Conservation (phyloP, 2,797 vertebrate species). For the Setipinna tenuifilis region DNA sequence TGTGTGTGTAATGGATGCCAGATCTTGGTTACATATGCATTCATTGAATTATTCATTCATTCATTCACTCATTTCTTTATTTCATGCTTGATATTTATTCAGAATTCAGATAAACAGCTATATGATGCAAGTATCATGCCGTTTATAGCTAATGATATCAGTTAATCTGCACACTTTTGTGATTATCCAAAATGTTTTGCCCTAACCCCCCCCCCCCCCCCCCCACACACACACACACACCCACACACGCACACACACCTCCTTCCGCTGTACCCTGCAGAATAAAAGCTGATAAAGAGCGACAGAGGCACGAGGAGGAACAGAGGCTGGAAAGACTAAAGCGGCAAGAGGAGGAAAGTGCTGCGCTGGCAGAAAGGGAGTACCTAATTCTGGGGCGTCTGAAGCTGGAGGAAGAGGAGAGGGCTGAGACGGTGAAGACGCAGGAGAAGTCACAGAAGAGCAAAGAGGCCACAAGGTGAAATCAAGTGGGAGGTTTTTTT, state of each 20-base stretch:
- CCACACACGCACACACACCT: no score
- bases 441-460: constrained; percentile 64
- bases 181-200: background rate
- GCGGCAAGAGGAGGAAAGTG: constrained; percentile 49
- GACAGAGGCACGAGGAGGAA: constrained; percentile 78
- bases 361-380: constrained; percentile 63
- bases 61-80: background rate
- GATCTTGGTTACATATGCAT: background rate
- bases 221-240: no score
- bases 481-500: background rate
- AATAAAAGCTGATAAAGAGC: constrained; percentile 87
- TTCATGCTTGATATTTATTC: background rate
- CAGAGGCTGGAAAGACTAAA: constrained; percentile 63
- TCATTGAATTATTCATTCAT: background rate
- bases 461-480: constrained; percentile 75
- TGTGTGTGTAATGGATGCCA: no score
- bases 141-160: no score
- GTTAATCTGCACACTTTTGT: background rate
- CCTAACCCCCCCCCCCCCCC: background rate
- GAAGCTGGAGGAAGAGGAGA: constrained; percentile 73
- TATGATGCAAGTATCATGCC: no score
- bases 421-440: constrained; percentile 41
- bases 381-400: constrained; percentile 72
- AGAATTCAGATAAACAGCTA: no score
- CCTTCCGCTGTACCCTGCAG: constrained; percentile 61